Evolutionary conservation across 2,888 invertebrate species (phyloP).

Genomic region (Agriopis aurantiaria): DNA sequence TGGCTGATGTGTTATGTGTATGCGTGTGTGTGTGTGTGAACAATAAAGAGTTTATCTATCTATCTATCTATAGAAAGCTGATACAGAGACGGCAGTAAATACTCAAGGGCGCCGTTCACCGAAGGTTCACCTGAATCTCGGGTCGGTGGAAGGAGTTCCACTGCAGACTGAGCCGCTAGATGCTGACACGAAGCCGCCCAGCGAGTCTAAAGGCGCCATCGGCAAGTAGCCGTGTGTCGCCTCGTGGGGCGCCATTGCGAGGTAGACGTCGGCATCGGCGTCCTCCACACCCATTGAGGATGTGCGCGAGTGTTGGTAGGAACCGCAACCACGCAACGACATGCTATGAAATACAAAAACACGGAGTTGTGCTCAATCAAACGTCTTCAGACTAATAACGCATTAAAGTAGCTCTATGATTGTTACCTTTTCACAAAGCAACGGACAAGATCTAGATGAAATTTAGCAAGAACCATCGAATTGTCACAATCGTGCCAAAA

Average conservation of each 20-base stretch:
- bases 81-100: too few species aligned
- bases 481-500: too few species aligned
- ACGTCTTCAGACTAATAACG: too few species aligned
- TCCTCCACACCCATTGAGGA: constrained; percentile 82
- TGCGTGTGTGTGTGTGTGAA: too few species aligned
- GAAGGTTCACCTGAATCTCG: constrained; percentile 65
- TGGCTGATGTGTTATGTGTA: too few species aligned
- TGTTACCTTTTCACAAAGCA: too few species aligned
- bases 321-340: constrained; percentile 60
- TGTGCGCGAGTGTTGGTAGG: constrained; percentile 87
- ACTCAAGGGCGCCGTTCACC: background rate
- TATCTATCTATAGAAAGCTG: too few species aligned
- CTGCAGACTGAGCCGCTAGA: constrained; percentile 92
- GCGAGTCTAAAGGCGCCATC: constrained; percentile 85
- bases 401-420: too few species aligned
- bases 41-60: too few species aligned
- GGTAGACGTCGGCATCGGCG: constrained; percentile 62
- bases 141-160: constrained; percentile 93
- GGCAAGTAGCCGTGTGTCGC: constrained; percentile 87
- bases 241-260: constrained; percentile 63
- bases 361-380: too few species aligned
- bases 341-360: constrained; percentile 49
- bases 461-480: too few species aligned
- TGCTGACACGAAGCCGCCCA: constrained; percentile 75
- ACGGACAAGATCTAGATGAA: too few species aligned